phyloP scores from a whole-genome alignment of 1,140 invertebrate genomes.

The Paracyclopina nana region DNA sequence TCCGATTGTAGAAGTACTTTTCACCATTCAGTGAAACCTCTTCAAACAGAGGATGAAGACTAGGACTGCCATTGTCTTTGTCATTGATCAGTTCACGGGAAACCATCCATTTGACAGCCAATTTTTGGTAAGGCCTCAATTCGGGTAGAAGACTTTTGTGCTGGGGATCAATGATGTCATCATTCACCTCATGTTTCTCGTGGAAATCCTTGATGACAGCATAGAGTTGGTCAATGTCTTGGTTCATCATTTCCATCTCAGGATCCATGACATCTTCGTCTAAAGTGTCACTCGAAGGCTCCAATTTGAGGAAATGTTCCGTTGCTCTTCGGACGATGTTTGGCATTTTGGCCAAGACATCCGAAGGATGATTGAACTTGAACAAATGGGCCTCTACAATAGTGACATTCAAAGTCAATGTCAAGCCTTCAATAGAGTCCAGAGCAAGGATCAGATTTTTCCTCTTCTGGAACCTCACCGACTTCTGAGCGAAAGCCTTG shows the following conservation, averaged over 20 bases:
- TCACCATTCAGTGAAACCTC: constrained; percentile 26
- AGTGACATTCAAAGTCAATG: neutral
- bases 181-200: constrained; percentile 18
- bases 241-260: constrained; percentile 21
- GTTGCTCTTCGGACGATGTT: neutral
- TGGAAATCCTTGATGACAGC: constrained; percentile 28
- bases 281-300: too few relatives aligned
- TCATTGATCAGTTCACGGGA: constrained; percentile 27
- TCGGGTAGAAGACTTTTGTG: constrained; percentile 31
- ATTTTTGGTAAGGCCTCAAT: constrained; percentile 42
- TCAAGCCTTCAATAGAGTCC: too few relatives aligned
- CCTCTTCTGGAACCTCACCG: too few relatives aligned
- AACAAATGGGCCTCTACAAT: neutral
- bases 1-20: constrained; percentile 34
- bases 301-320: neutral
- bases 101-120: constrained; percentile 48
- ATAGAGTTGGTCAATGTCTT: constrained; percentile 29
- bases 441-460: too few relatives aligned
- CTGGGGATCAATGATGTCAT: constrained; percentile 25
- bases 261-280: constrained; percentile 4
- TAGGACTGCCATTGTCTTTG: constrained; percentile 19
- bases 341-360: neutral
- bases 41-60: constrained; percentile 25
- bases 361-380: neutral
- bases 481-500: too few relatives aligned